phyloP scores from a whole-genome alignment of 2,797 vertebrate genomes.

The Pangasius sanitwongsei region DNA sequence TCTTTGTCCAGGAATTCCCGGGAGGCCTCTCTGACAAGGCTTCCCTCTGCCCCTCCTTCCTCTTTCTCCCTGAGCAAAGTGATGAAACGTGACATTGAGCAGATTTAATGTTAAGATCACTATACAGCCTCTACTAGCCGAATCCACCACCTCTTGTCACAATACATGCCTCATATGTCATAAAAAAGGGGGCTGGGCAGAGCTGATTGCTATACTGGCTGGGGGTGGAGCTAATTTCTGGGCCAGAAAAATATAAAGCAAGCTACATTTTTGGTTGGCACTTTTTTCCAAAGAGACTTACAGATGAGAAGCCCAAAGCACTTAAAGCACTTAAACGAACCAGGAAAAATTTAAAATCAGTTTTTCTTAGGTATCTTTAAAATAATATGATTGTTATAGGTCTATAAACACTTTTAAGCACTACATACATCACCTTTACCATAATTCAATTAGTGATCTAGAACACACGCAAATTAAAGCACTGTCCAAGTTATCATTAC shows the following conservation, averaged over 20 bases:
- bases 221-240: not conserved
- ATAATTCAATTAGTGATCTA: not conserved
- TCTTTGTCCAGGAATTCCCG: conserved; percentile 74
- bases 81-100: not conserved
- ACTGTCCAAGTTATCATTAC: not conserved
- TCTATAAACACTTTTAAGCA: not conserved
- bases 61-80: conserved; percentile 73
- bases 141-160: not conserved
- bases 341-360: not conserved
- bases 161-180: not conserved
- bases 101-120: not conserved
- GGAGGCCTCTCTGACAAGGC: conserved; percentile 72
- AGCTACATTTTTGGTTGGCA: not conserved
- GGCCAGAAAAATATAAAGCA: not conserved
- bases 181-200: not conserved
- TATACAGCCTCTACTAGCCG: not conserved
- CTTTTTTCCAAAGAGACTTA: not conserved
- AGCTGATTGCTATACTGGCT: not conserved
- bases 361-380: not conserved
- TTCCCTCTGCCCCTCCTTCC: conserved; percentile 79
- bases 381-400: not conserved
- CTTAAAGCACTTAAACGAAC: not conserved
- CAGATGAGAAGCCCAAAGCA: not conserved
- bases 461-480: not conserved
- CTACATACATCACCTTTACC: not conserved